Percentiles rank a stretch among this genome's conserved stretches.
Evolutionary conservation across 2,113 vertebrate species (phyloP).

Genomic region (Myiozetetes cayanensis): DNA sequence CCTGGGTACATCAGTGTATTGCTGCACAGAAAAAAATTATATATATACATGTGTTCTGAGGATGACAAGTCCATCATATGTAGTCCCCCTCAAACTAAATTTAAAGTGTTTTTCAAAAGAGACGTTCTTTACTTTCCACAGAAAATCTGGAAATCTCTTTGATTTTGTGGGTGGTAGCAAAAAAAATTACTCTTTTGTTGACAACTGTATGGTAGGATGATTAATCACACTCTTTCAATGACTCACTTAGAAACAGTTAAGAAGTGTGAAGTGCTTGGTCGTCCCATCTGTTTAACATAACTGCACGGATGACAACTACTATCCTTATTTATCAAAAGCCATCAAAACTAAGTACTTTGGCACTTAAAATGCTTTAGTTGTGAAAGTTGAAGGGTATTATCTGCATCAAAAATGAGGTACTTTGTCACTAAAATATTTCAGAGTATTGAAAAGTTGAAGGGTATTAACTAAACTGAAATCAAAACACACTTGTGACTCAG

Average conservation of each 20-base stretch:
- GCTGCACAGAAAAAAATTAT: not conserved
- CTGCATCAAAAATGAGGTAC: not conserved
- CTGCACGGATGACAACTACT: not conserved
- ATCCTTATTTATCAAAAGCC: not conserved
- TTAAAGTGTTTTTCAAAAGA: not conserved
- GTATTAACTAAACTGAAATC: not conserved
- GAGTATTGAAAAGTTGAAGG: not conserved
- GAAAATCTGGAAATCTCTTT: not conserved
- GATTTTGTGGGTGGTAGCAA: not conserved
- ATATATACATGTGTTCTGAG: not conserved
- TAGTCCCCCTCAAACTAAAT: not conserved
- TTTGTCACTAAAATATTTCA: not conserved
- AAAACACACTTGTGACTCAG: not conserved
- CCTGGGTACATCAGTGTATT: not conserved
- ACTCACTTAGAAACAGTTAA: constrained; percentile 39
- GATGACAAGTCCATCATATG: not conserved
- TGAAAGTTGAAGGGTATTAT: not conserved
- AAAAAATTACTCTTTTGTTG: constrained; percentile 34
- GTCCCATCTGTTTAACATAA: constrained; percentile 48
- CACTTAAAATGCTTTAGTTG: not conserved
- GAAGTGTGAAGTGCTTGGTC: not conserved
- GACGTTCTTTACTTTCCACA: not conserved
- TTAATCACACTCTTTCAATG: constrained; percentile 39
- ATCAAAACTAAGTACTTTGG: not conserved
- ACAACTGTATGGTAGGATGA: constrained; percentile 25